A percentile compares a stretch with the other conserved stretches of the same genome.
Conservation (phyloP, 2,888 invertebrate genomes). For the Emesis castigata region DNA sequence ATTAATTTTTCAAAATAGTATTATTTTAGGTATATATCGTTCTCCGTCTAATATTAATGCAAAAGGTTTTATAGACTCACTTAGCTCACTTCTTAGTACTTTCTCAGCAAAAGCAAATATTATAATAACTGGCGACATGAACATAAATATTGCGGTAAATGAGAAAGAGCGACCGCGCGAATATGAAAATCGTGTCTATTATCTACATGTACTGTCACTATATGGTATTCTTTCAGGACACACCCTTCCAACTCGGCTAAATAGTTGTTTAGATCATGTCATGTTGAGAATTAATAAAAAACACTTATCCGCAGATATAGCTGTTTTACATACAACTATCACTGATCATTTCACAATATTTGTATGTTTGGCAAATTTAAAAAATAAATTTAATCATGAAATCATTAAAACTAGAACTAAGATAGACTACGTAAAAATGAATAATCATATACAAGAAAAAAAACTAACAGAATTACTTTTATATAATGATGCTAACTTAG, state of each 20-base stretch:
- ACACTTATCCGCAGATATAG: neutral
- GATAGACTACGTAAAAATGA: neutral
- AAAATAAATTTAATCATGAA: neutral
- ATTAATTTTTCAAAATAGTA: neutral
- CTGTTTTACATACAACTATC: neutral
- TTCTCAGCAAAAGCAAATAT: neutral
- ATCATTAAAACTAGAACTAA: neutral
- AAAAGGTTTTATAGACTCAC: neutral
- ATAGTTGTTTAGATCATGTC: neutral
- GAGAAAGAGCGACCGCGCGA: neutral
- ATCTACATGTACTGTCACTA: neutral
- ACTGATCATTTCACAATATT: neutral
- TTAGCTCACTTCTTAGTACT: neutral
- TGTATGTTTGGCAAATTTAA: neutral
- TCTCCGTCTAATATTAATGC: neutral
- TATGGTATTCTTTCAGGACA: neutral
- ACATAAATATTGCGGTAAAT: neutral
- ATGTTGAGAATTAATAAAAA: slow-evolving; percentile 3
- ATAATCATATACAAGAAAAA: neutral
- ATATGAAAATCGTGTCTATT: neutral
- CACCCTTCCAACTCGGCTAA: neutral
- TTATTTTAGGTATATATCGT: no score
- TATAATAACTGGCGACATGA: neutral
- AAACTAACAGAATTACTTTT: neutral
- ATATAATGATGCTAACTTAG: neutral